Base-by-base conservation (phyloP, 2,113 vertebrate genomes). In the Proterorhinus semilunaris region DNA sequence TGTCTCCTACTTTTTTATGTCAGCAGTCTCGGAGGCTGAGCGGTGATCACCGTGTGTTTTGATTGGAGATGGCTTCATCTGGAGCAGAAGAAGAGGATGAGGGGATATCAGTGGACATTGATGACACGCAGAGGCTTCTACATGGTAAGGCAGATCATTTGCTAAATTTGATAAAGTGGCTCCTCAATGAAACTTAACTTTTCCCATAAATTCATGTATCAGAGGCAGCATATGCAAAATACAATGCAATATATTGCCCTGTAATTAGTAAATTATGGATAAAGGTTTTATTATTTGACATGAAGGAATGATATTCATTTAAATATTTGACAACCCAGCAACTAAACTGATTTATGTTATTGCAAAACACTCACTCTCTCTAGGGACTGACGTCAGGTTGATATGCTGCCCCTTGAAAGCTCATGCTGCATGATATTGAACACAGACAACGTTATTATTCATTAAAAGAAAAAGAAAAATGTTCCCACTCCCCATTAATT, bases 121-220 rank as follows among this genome's bases (percentile, higher is more conserved):
- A 92, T 71, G 77, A 92, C 16, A 72, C 90, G 58, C 88, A 91
- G 69, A 78, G 85, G 77, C 86, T 92, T 9, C 85, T 92, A 15
- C 92, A 92, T 88, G 91, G 92, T 92, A 67, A 79, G 91, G 68
- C 64, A 80, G 10, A 17, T 48, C 2, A 48, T 47, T 58, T 58
- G 42, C 36, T 21, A 12, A 8, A 7, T 36, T 58, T 11, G 7
- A 8, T 6, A 36, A 11, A 27, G 17, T 12, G 21, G 17, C 54
- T 36, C 27, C 7, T 52, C 13, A 52, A 16, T 52, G 2, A 13
- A n/a, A 52, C 5, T 4, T 11, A 16, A 8, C 8, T 0, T 53
- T 53, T 36, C 27, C n/a, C 17, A 16, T 53, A 53, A 53, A 53
- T 9, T 53, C 2, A 17, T 10, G 52, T 53, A 17, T 53, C 2